These are phyloP conservation scores for Coreoperca whiteheadi DNA, from an alignment of 2,113 vertebrate species.

Conservation along the genomic window DNA sequence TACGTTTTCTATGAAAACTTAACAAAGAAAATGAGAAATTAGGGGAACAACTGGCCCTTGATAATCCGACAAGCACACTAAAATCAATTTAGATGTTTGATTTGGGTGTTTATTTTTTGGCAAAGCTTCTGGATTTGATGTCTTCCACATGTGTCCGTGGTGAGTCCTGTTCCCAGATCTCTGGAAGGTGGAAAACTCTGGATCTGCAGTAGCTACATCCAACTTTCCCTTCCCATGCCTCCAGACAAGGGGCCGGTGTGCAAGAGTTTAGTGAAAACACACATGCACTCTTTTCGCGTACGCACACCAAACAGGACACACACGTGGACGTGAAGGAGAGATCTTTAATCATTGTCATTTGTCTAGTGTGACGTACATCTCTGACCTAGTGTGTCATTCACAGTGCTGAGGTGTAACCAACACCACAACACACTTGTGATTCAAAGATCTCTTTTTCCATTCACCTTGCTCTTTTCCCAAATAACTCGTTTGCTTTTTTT, in stretches of 20 bases:
- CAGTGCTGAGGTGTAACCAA: slow-evolving; percentile 13
- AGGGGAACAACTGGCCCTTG: slow-evolving; percentile 24
- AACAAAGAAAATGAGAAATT: slow-evolving; percentile 37
- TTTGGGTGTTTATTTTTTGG: slow-evolving; percentile 21
- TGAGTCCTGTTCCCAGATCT: slow-evolving; percentile 34
- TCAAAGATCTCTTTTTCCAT: slow-evolving; percentile 14
- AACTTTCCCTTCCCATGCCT: slow-evolving; percentile 48
- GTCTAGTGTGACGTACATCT: slow-evolving; percentile 24
- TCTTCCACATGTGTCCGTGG: slow-evolving; percentile 55
- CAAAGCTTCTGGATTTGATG: slow-evolving; percentile 21
- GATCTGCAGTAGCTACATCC: slow-evolving; percentile 35
- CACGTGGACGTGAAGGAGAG: slow-evolving; percentile 37
- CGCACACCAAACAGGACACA: slow-evolving; percentile 16
- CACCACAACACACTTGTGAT: slow-evolving; percentile 7
- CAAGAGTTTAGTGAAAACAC: slow-evolving; percentile 50
- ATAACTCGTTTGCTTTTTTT: slow-evolving; percentile 1
- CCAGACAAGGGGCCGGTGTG: slow-evolving; percentile 37
- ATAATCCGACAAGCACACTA: slow-evolving; percentile 20
- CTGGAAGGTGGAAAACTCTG: slow-evolving; percentile 54
- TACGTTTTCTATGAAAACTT: slow-evolving; percentile 14
- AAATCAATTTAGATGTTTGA: slow-evolving; percentile 29
- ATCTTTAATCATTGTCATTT: slow-evolving; percentile 25
- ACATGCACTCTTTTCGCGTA: neutral
- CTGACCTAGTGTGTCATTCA: neutral
- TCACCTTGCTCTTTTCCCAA: neutral